Base-by-base conservation (phyloP, 2,888 invertebrate species). In the Synergus itoensis region DNA sequence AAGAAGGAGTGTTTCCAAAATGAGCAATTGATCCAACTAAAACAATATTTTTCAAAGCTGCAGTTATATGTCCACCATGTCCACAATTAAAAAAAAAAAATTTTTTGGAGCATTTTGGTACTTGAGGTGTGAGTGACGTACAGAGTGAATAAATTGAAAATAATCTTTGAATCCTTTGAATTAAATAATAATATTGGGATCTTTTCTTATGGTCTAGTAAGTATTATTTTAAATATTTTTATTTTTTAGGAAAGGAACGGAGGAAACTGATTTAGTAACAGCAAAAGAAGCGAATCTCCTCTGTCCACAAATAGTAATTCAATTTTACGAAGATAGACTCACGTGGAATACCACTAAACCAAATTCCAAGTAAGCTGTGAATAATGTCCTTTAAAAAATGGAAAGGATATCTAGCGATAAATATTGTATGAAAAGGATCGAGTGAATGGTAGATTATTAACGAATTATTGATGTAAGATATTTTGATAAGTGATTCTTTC, bases 301-400 rank as follows among this genome's bases (percentile, higher is more conserved):
- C 84, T 95, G 95, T 88, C 95, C 95, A 0, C 95, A 95, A 90
- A 94, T 95, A 79, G 95, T 96, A 5, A 95, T 96, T 82, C 94
- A 92, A 85, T 96, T 95, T 91, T 96, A 96, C 87, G 95, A 96
- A 88, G 95, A 95, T 87, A 92, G 98, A 85, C 94, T 98, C 18
- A 97, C 97, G 16, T 98, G 98, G 98, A 97, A 97, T 90, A 95
- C 95, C n/a, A 95, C 94, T 77, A 93, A 93, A 84, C 89, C 90
- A 16, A 86, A 85, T 73, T 9, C 81, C 14, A 88, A 86, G 65
- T 87, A 78, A 81, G 43, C 64, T 77, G 21, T 73, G 16, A 78
- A 45, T 45, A 48, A 28, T 28, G 21, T 11, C 21, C 48, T 53
- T 53, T 11, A 36, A 73, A 28, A 36, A 36, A 73, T 73, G 69